Evolutionary conservation across 1,140 invertebrate genomes (phyloP).

Genomic region (Anthonomus grandis): DNA sequence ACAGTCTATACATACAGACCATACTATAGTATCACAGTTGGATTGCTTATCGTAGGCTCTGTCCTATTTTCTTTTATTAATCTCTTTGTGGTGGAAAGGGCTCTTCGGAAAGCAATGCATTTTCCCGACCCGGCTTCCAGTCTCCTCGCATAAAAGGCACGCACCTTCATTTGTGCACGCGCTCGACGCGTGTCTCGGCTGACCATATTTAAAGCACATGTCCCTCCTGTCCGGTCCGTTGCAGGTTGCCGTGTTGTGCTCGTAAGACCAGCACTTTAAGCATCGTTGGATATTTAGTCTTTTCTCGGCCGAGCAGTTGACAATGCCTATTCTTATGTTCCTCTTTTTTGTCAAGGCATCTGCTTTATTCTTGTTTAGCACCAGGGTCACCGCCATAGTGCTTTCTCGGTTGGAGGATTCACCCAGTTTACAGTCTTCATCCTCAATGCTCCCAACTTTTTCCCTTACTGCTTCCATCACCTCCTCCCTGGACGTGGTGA

Average conservation of each 20-base stretch:
- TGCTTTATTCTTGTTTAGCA: no score
- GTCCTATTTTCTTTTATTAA: neutral
- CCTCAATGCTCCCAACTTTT: neutral
- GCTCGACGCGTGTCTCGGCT: neutral
- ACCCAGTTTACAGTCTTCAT: neutral
- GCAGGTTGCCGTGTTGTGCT: constrained; percentile 15
- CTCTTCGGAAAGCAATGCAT: neutral
- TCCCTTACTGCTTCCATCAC: neutral
- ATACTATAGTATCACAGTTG: no score
- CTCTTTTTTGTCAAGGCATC: neutral
- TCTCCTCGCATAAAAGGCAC: constrained; percentile 8
- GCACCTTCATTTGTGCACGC: neutral
- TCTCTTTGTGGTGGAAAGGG: neutral
- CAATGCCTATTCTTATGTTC: neutral
- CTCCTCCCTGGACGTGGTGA: neutral
- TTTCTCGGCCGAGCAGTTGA: constrained; percentile 9
- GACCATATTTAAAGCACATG: constrained; percentile 22
- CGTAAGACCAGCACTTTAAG: constrained; percentile 24
- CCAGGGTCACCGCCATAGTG: neutral
- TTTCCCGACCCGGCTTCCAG: neutral
- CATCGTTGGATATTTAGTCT: constrained; percentile 19
- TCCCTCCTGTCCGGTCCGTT: constrained; percentile 16
- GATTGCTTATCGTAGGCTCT: no score
- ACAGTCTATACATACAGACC: no score
- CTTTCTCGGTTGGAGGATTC: neutral